A percentile compares a stretch with the other conserved stretches of the same genome.
Evolutionary conservation across 2,888 invertebrate genomes (phyloP).

Genomic region (Tinea semifulvella): DNA sequence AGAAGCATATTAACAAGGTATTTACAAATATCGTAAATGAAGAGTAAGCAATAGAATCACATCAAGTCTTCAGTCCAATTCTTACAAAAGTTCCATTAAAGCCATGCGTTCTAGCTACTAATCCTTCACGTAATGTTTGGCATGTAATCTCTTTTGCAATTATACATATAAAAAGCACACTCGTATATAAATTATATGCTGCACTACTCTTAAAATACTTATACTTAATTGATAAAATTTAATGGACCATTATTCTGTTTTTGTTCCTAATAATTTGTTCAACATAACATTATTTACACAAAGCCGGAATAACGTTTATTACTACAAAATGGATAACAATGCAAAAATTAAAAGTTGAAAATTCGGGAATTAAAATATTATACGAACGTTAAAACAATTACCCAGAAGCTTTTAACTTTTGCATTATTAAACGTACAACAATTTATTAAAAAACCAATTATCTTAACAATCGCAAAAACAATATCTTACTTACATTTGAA

Average conservation of each 20-base stretch:
- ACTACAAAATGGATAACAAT: neutral
- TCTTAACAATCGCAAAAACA: neutral
- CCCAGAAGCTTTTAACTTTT: neutral
- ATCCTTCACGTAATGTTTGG: conserved; percentile 35
- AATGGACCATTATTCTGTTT: conserved; percentile 51
- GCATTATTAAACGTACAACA: neutral
- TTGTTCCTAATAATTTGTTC: conserved; percentile 53
- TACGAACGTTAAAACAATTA: too few relatives aligned
- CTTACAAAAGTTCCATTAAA: conserved; percentile 31
- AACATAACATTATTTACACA: conserved; percentile 27
- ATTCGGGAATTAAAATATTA: too few relatives aligned
- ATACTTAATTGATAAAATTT: conserved; percentile 49
- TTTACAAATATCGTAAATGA: conserved; percentile 36
- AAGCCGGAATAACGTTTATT: neutral
- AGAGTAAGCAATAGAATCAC: conserved; percentile 17
- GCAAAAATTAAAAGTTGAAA: conserved; percentile 6
- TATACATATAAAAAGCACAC: conserved; percentile 38
- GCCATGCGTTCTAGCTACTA: conserved; percentile 28
- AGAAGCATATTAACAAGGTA: conserved; percentile 33
- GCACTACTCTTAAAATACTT: conserved; percentile 33
- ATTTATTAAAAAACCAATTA: neutral
- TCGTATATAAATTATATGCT: conserved; percentile 36
- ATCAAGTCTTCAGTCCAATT: conserved; percentile 41
- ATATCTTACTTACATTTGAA: neutral
- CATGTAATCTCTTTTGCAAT: conserved; percentile 32